Percentiles rank a stretch among this genome's conserved stretches.
These are phyloP conservation scores for Acronicta leporina DNA, from an alignment of 2,888 invertebrate species.

Conservation along the genomic window DNA sequence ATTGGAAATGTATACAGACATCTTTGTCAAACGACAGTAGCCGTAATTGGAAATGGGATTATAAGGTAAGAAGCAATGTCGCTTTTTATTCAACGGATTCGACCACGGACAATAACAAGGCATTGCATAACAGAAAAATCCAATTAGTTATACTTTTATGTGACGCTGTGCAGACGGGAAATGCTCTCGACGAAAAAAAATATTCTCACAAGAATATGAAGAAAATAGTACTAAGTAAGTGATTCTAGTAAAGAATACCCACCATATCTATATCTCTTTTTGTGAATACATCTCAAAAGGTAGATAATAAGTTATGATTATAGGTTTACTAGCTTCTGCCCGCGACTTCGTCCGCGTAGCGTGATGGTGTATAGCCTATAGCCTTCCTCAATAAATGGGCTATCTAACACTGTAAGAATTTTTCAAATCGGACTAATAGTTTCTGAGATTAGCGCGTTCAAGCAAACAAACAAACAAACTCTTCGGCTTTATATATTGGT, in stretches of 20 bases:
- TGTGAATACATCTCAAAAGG: too few relatives aligned
- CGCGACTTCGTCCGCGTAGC: too few relatives aligned
- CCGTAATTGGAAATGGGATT: background rate
- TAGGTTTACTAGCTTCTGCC: too few relatives aligned
- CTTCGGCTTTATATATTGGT: too few relatives aligned
- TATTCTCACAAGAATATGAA: slow-evolving; percentile 6
- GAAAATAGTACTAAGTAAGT: slow-evolving; percentile 14
- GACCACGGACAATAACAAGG: slow-evolving; percentile 15
- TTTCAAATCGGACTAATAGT: too few relatives aligned
- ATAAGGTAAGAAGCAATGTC: slow-evolving; percentile 6
- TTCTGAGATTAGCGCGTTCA: too few relatives aligned
- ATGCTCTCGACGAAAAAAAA: slow-evolving; percentile 14
- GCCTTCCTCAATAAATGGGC: too few relatives aligned
- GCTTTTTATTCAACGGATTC: slow-evolving; percentile 22
- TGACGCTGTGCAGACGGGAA: slow-evolving; percentile 16
- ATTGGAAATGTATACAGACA: slow-evolving; percentile 21
- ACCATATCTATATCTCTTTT: too few relatives aligned
- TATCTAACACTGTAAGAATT: too few relatives aligned
- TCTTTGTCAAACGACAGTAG: slow-evolving; percentile 18
- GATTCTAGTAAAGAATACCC: background rate
- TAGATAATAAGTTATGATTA: too few relatives aligned
- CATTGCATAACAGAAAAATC: slow-evolving; percentile 21
- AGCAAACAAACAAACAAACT: too few relatives aligned
- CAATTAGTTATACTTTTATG: slow-evolving; percentile 18
- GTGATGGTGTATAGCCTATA: too few relatives aligned